phyloP scores from a whole-genome alignment of 1,140 invertebrate genomes.

The Liolophura sinensis region DNA sequence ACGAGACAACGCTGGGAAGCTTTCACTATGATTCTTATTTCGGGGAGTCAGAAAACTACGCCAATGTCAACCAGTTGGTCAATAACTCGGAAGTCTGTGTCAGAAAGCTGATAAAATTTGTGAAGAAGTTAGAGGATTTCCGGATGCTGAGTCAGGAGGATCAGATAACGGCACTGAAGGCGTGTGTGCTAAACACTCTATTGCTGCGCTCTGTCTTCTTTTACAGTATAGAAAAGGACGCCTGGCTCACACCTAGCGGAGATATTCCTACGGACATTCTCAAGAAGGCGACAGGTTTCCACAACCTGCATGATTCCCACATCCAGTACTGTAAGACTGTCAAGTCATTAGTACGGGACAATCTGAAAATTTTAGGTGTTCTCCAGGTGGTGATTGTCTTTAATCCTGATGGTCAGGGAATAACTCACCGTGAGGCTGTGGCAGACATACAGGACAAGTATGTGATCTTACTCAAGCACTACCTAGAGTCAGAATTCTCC shows the following conservation, averaged over 20 bases:
- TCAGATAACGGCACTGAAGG: constrained; percentile 40
- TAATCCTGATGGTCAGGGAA: constrained; percentile 76
- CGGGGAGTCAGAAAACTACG: constrained; percentile 28
- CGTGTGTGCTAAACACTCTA: constrained; percentile 41
- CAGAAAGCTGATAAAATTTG: constrained; percentile 43
- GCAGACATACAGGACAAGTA: constrained; percentile 79
- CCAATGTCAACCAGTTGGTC: constrained; percentile 37
- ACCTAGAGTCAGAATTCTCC: constrained; percentile 80
- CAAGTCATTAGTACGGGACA: constrained; percentile 45
- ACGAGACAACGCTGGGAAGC: constrained; percentile 24
- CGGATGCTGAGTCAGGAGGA: constrained; percentile 38
- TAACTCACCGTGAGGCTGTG: constrained; percentile 77
- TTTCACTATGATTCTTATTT: constrained; percentile 4
- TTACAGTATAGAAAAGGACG: constrained; percentile 43
- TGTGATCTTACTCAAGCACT: constrained; percentile 84
- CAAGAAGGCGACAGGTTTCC: constrained; percentile 47
- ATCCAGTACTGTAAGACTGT: constrained; percentile 46
- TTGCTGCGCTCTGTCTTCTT: constrained; percentile 44
- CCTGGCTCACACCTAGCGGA: constrained; percentile 43
- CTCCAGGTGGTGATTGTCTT: constrained; percentile 88
- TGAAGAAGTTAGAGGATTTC: constrained; percentile 47
- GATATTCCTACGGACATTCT: constrained; percentile 51
- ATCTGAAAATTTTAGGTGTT: constrained; percentile 75
- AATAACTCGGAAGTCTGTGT: constrained; percentile 48
- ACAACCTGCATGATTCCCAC: constrained; percentile 51